A percentile compares a stretch with the other conserved stretches of the same genome.
Evolutionary conservation across 1,140 invertebrate species (phyloP).

Genomic region (Drosophila navojoa): DNA sequence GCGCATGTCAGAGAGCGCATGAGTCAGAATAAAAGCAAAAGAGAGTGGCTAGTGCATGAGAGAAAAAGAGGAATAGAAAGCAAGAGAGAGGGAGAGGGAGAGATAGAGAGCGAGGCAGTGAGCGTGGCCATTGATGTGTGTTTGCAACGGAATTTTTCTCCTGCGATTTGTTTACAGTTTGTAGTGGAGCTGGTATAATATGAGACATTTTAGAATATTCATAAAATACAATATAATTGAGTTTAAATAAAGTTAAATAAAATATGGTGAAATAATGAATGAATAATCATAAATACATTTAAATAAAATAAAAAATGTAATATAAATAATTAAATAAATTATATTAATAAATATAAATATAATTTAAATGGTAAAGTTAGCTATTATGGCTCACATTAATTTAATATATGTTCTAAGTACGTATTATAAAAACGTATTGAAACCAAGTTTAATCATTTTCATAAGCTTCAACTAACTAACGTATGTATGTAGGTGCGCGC

Average conservation of each 20-base stretch:
- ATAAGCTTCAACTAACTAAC: not conserved
- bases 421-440: too few species aligned
- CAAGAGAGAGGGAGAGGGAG: not conserved
- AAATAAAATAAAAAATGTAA: too few species aligned
- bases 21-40: constrained; percentile 34
- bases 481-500: not conserved
- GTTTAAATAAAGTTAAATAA: not conserved
- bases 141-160: constrained; percentile 58
- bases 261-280: too few species aligned
- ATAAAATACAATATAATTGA: not conserved
- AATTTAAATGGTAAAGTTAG: too few species aligned
- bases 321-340: too few species aligned
- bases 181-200: constrained; percentile 4
- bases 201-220: not conserved
- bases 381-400: too few species aligned
- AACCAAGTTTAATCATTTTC: too few species aligned
- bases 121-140: constrained; percentile 28
- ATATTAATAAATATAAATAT: too few species aligned
- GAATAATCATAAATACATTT: too few species aligned
- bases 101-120: not conserved
- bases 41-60: not conserved
- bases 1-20: constrained; percentile 33
- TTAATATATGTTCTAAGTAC: too few species aligned
- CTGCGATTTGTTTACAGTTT: constrained; percentile 68
- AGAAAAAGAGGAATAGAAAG: not conserved